phyloP scores from a whole-genome alignment of 1,140 invertebrate species.

The Reticulitermes speratus region DNA sequence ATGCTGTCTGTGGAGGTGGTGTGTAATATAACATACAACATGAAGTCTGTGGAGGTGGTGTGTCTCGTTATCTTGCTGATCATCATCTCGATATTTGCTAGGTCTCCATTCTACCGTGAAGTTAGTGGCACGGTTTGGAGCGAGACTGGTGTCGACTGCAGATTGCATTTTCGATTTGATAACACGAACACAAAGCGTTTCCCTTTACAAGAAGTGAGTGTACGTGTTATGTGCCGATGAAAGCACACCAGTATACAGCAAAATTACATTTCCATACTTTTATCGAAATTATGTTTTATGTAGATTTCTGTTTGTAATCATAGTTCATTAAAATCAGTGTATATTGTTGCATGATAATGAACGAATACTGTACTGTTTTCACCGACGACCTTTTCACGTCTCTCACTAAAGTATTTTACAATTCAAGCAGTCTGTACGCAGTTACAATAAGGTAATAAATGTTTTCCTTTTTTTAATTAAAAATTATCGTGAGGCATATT shows the following conservation, averaged over 20 bases:
- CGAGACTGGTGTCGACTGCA: too few species aligned
- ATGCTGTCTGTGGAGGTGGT: too few species aligned
- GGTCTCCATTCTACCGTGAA: too few species aligned
- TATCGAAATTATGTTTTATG: slow-evolving; percentile 7
- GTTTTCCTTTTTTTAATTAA: background rate
- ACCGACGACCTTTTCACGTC: background rate
- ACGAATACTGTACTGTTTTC: background rate
- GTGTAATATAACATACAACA: too few species aligned
- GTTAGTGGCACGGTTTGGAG: too few species aligned
- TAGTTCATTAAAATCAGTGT: slow-evolving; percentile 4
- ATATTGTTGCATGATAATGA: slow-evolving; percentile 9
- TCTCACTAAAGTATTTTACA: background rate
- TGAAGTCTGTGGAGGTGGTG: too few species aligned
- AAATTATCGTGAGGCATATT: too few species aligned
- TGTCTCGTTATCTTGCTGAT: too few species aligned
- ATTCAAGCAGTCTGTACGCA: background rate
- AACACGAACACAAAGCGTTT: background rate
- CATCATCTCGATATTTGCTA: too few species aligned
- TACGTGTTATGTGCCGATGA: background rate
- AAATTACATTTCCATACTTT: slow-evolving; percentile 3
- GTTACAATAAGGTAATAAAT: background rate
- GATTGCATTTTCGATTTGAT: too few species aligned
- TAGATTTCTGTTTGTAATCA: slow-evolving; percentile 13
- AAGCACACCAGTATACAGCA: background rate
- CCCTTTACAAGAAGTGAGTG: background rate